Percentiles rank a stretch among this genome's conserved stretches.
Evolutionary conservation across 2,888 invertebrate genomes (phyloP).

Genomic region (Auanema sp.): DNA sequence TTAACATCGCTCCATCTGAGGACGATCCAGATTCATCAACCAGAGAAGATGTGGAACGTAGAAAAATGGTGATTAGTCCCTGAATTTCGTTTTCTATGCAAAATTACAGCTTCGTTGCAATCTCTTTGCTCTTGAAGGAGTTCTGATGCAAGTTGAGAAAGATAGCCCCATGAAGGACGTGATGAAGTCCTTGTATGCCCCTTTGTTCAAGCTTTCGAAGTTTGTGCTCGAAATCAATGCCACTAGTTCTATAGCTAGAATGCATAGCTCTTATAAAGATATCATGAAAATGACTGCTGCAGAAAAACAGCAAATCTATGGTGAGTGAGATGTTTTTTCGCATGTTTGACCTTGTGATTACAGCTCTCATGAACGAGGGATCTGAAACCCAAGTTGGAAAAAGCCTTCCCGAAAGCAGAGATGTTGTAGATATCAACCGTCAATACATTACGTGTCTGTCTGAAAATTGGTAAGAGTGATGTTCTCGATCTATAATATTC

Average conservation of each 20-base stretch:
- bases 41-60: slow-evolving; percentile 5
- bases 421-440: slow-evolving; percentile 1
- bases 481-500: not conserved
- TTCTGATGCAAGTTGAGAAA: slow-evolving; percentile 40
- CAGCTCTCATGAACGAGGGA: not conserved
- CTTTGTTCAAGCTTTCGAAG: not conserved
- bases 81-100: not conserved
- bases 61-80: not conserved
- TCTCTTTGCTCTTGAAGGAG: slow-evolving; percentile 40
- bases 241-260: slow-evolving; percentile 15
- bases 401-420: not conserved
- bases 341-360: not conserved
- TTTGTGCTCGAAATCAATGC: slow-evolving; percentile 28
- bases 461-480: not conserved
- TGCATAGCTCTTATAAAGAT: slow-evolving; percentile 35
- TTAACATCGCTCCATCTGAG: slow-evolving; percentile 6
- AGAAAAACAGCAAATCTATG: slow-evolving; percentile 47
- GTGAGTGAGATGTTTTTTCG: slow-evolving; percentile 22
- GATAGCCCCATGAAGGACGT: slow-evolving; percentile 39
- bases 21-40: slow-evolving; percentile 7
- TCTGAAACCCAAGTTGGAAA: not conserved
- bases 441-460: not conserved
- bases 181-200: slow-evolving; percentile 8
- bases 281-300: slow-evolving; percentile 38
- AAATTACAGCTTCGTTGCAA: slow-evolving; percentile 41